Percentiles rank a stretch among this genome's conserved stretches.
These are phyloP conservation scores for Hypena proboscidalis DNA, from an alignment of 2,888 invertebrate species.

Conservation along the genomic window DNA sequence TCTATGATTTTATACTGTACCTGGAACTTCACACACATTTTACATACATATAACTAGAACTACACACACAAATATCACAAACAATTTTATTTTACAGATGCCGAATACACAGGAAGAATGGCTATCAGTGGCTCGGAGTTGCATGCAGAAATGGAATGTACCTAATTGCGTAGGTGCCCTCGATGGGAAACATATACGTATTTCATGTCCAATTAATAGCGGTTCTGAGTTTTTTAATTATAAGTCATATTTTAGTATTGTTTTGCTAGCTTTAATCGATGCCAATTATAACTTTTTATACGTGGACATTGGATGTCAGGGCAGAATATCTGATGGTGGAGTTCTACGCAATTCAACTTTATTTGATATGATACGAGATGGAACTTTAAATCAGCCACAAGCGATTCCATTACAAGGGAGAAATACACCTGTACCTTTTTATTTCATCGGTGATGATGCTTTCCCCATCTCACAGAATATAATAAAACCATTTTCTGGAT, in stretches of 20 bases:
- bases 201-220: slow-evolving; percentile 22
- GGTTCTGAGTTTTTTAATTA: slow-evolving; percentile 31
- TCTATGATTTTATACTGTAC: slow-evolving; percentile 32
- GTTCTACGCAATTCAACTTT: slow-evolving; percentile 26
- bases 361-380: slow-evolving; percentile 32
- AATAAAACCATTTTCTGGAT: slow-evolving; percentile 34
- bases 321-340: slow-evolving; percentile 36
- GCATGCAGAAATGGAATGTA: slow-evolving; percentile 31
- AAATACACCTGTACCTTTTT: slow-evolving; percentile 37
- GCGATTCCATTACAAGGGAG: slow-evolving; percentile 35
- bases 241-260: slow-evolving; percentile 35
- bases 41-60: slow-evolving; percentile 31
- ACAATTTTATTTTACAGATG: slow-evolving; percentile 30
- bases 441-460: slow-evolving; percentile 34
- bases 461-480: slow-evolving; percentile 31
- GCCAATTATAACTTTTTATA: slow-evolving; percentile 34
- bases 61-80: slow-evolving; percentile 28
- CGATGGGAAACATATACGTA: slow-evolving; percentile 29
- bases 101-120: slow-evolving; percentile 32
- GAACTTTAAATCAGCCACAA: slow-evolving; percentile 33
- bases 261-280: slow-evolving; percentile 35
- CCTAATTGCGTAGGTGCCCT: slow-evolving; percentile 32
- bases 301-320: slow-evolving; percentile 33
- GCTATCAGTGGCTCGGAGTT: slow-evolving; percentile 27
- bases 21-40: slow-evolving; percentile 33